Conservation (phyloP, 2,888 invertebrate species). For the Sphaerophoria rueppellii region DNA sequence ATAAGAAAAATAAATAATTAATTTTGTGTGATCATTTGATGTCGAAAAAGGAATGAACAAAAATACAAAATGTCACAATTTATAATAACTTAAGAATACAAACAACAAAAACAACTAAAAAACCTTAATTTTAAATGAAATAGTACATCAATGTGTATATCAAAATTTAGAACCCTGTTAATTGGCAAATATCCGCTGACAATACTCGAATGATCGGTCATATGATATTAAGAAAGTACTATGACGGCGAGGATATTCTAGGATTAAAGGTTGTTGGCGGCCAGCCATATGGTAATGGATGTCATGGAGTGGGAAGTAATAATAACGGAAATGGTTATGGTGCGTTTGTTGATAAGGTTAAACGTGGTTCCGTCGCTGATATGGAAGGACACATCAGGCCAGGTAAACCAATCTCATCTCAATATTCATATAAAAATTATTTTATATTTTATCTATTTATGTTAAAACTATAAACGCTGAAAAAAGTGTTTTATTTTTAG, state of each 20-base stretch:
- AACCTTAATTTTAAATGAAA: conserved; percentile 11
- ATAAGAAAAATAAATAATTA: conserved; percentile 5
- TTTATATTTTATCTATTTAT: conserved; percentile 9
- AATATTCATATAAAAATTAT: conserved; percentile 26
- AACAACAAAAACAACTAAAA: neutral
- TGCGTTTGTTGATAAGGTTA: conserved; percentile 98
- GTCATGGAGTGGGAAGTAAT: conserved; percentile 84
- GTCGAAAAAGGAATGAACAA: neutral
- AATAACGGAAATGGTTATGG: conserved; percentile 88
- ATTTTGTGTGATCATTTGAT: neutral
- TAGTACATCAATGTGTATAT: conserved; percentile 53
- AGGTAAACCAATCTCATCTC: conserved; percentile 84
- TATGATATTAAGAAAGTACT: conserved; percentile 95
- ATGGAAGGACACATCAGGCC: conserved; percentile 96
- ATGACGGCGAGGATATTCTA: conserved; percentile 91
- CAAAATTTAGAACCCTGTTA: conserved; percentile 90
- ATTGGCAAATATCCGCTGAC: conserved; percentile 98
- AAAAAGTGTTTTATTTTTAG: neutral
- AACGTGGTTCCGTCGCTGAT: conserved; percentile 98
- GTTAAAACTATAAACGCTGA: neutral
- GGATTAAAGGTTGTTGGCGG: conserved; percentile 98
- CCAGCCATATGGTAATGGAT: conserved; percentile 83
- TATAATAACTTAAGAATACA: conserved; percentile 4
- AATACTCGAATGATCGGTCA: conserved; percentile 97
- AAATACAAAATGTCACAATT: conserved; percentile 10